A percentile compares a stretch with the other conserved stretches of the same genome.
Conservation (phyloP, 2,113 vertebrate genomes). For the Alethe castanea region DNA sequence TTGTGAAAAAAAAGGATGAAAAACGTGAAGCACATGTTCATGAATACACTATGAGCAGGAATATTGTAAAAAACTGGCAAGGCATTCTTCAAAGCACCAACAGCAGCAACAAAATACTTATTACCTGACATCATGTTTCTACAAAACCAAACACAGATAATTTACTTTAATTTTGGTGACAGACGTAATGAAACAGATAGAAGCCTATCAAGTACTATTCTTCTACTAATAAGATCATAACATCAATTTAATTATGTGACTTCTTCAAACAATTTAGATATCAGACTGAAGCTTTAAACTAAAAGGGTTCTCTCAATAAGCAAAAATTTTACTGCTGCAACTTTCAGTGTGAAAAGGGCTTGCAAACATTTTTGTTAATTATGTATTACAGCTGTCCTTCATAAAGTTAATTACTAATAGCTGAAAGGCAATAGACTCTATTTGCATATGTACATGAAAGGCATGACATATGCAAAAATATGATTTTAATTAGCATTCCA, state of each 20-base stretch:
- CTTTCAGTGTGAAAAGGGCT: constrained; percentile 85
- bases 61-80: not conserved
- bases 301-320: constrained; percentile 68
- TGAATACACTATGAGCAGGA: not conserved
- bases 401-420: constrained; percentile 99
- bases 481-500: constrained; percentile 97
- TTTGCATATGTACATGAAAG: constrained; percentile 97
- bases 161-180: constrained; percentile 21
- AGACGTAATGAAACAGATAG: constrained; percentile 6
- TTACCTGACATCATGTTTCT: not conserved
- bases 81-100: not conserved
- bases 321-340: constrained; percentile 77
- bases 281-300: constrained; percentile 55
- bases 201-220: not conserved
- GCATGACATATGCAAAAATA: constrained; percentile 96
- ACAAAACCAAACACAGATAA: constrained; percentile 18
- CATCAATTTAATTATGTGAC: constrained; percentile 57
- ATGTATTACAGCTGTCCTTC: constrained; percentile 99
- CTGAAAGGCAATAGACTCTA: constrained; percentile 92
- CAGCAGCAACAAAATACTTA: not conserved
- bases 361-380: constrained; percentile 99
- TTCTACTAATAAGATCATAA: not conserved
- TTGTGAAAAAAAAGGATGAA: not conserved
- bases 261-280: constrained; percentile 63
- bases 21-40: not conserved